phyloP scores from a whole-genome alignment of 2,797 vertebrate species.

The Taeniopygia guttata region DNA sequence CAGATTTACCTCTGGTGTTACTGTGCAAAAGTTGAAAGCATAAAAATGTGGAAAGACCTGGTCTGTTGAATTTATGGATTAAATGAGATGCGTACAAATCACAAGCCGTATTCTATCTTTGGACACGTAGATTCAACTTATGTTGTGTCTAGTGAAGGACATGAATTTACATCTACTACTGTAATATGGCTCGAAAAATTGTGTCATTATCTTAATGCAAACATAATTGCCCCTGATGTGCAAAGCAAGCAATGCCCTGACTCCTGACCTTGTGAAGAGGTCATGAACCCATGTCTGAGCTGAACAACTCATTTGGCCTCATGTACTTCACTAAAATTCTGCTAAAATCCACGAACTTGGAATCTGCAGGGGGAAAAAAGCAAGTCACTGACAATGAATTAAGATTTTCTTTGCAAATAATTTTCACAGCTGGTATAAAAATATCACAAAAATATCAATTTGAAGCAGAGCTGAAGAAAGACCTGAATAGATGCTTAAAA shows the following conservation, averaged over 20 bases:
- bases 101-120: not conserved
- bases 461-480: not conserved
- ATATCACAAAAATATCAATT: not conserved
- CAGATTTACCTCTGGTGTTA: not conserved
- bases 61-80: slow-evolving; percentile 2
- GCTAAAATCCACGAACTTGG: not conserved
- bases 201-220: not conserved
- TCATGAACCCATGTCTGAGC: not conserved
- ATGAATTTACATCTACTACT: not conserved
- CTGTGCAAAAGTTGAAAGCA: fast-evolving
- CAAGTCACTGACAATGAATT: not conserved
- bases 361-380: not conserved
- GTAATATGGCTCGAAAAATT: not conserved
- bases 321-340: not conserved
- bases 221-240: not conserved
- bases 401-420: not conserved
- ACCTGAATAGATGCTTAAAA: not conserved
- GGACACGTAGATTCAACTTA: not conserved
- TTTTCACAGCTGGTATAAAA: not conserved
- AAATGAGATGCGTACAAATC: not conserved
- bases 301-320: not conserved
- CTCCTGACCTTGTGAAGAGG: not conserved
- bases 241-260: not conserved
- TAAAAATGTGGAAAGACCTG: not conserved
- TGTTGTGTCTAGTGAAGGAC: not conserved